These are phyloP conservation scores for Brachionus sp. DNA, from an alignment of 1,140 invertebrate genomes.

Conservation along the genomic window DNA sequence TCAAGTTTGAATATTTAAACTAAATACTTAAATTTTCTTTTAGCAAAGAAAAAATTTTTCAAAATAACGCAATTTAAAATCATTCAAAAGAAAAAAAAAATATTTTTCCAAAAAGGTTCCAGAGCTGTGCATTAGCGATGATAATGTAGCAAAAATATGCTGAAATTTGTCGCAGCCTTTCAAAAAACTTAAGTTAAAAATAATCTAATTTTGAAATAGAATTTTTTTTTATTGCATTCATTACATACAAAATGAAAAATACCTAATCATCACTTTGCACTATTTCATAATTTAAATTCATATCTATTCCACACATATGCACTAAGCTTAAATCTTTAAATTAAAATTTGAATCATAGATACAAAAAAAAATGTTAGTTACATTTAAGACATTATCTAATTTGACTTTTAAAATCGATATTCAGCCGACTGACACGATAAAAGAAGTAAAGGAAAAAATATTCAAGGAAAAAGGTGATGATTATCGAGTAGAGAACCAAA, in stretches of 20 bases:
- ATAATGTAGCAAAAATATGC: not conserved
- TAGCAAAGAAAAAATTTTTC: too few species aligned
- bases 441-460: constrained; percentile 45
- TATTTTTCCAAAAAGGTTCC: not conserved
- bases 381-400: constrained; percentile 41
- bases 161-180: not conserved
- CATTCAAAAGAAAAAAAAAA: not conserved
- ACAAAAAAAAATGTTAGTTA: constrained; percentile 44
- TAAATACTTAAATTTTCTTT: too few species aligned
- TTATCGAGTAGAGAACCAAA: constrained; percentile 40
- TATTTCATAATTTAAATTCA: constrained; percentile 23
- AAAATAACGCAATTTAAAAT: not conserved
- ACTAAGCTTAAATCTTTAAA: constrained; percentile 31
- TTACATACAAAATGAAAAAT: constrained; percentile 17
- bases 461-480: constrained; percentile 43
- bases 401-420: constrained; percentile 39
- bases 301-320: not conserved
- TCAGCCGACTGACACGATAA: constrained; percentile 37
- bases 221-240: constrained; percentile 19
- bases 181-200: not conserved
- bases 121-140: not conserved
- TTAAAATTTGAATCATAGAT: not conserved
- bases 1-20: too few species aligned
- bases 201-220: constrained; percentile 1
- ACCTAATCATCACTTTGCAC: constrained; percentile 29